These are phyloP conservation scores for Myotis pilosus DNA, from an alignment of 2,797 vertebrate genomes.

Conservation along the genomic window DNA sequence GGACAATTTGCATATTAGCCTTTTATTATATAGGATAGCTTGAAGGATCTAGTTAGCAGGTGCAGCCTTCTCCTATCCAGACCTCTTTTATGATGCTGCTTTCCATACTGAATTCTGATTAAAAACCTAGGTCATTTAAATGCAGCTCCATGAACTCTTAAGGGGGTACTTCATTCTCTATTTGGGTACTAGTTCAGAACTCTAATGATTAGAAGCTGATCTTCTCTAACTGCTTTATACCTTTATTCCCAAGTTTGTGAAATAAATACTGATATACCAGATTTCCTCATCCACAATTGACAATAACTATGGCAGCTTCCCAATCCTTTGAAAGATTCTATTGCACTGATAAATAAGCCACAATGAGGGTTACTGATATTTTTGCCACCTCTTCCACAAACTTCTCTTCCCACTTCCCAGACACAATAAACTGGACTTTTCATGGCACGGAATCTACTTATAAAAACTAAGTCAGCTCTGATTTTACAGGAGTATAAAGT, in stretches of 20 bases:
- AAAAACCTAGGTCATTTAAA: constrained; percentile 37
- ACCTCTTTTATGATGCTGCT: constrained; percentile 44
- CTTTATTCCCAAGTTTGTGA: constrained; percentile 40
- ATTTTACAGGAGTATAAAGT: background rate
- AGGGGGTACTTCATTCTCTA: background rate
- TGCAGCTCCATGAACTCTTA: constrained; percentile 11
- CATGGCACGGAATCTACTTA: background rate
- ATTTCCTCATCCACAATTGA: background rate
- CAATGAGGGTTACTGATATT: background rate
- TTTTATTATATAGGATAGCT: background rate
- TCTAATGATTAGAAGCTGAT: constrained; percentile 23
- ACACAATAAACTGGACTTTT: constrained; percentile 17
- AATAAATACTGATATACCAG: background rate
- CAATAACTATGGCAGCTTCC: constrained; percentile 9
- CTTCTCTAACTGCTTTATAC: constrained; percentile 39
- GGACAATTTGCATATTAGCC: no score
- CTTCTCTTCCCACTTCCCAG: background rate
- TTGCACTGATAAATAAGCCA: constrained; percentile 17
- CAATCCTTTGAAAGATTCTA: constrained; percentile 20
- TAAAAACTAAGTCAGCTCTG: constrained; percentile 6
- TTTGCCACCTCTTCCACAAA: background rate
- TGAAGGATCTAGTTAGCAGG: constrained; percentile 8
- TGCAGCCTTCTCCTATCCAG: constrained; percentile 3
- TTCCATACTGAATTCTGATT: constrained; percentile 54
- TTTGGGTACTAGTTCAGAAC: constrained; percentile 32